Conservation (phyloP, 2,113 vertebrate genomes). For the Ctenomys sociabilis region DNA sequence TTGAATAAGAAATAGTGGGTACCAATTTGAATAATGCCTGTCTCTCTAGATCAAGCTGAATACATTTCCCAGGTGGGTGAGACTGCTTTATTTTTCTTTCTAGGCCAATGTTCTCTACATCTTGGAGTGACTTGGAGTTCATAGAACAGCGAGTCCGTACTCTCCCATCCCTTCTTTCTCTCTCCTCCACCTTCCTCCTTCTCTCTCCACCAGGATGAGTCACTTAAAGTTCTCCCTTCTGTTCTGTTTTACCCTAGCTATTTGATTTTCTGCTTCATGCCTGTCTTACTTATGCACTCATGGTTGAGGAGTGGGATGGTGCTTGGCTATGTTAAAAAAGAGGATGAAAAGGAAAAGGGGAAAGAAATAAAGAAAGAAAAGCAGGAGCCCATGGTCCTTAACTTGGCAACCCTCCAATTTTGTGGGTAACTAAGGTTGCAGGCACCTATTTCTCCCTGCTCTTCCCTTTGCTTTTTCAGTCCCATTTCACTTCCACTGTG, state of each 20-base stretch:
- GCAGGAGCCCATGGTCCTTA: accelerated
- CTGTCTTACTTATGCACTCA: not conserved
- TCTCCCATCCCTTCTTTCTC: not conserved
- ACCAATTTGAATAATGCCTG: not conserved
- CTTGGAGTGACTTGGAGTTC: not conserved
- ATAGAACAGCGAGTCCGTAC: not conserved
- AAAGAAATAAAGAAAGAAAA: not conserved
- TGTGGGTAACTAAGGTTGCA: accelerated
- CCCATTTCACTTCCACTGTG: not conserved
- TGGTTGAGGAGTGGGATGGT: not conserved
- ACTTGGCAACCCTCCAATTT: not conserved
- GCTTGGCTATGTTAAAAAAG: not conserved
- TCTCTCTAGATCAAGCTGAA: not conserved
- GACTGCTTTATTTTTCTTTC: not conserved
- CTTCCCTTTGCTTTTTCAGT: not conserved
- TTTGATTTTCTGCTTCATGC: not conserved
- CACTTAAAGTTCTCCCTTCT: too few relatives aligned
- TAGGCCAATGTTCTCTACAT: not conserved
- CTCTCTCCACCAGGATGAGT: not conserved
- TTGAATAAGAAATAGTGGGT: not conserved
- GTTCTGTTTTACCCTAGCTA: not conserved
- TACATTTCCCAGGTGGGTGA: not conserved
- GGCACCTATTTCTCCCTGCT: not conserved
- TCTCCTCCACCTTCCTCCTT: not conserved
- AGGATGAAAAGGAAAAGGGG: accelerated